phyloP scores from a whole-genome alignment of 30 jellyfish, hydroid and myxozoan genomes.

The Aurelia coerulea region DNA sequence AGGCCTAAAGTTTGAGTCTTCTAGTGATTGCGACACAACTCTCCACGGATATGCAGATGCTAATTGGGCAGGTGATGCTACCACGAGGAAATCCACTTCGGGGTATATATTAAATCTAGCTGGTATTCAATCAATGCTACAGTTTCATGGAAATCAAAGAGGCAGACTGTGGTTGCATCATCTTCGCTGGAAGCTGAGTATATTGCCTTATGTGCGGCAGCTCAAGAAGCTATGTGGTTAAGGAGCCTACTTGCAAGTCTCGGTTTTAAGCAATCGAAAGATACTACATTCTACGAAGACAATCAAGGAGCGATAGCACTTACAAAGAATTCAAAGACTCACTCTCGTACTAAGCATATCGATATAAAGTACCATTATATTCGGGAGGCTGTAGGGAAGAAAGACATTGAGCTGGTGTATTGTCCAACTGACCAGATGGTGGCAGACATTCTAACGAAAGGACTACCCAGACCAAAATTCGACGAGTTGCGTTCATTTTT shows the following conservation, averaged over 20 bases:
- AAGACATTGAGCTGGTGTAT: too few relatives aligned
- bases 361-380: too few relatives aligned
- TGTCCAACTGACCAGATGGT: too few relatives aligned
- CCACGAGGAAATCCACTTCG: background rate
- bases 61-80: slow-evolving; percentile 48
- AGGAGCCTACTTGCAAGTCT: background rate
- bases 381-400: too few relatives aligned
- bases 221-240: slow-evolving; percentile 61
- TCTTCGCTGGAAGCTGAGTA: slow-evolving; percentile 67
- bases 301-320: slow-evolving; percentile 59
- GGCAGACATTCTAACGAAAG: too few relatives aligned
- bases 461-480: too few relatives aligned
- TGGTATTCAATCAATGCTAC: background rate
- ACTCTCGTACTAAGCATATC: too few relatives aligned
- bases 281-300: background rate
- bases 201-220: slow-evolving; percentile 46
- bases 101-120: too few relatives aligned
- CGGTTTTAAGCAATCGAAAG: slow-evolving; percentile 11
- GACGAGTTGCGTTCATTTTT: too few relatives aligned
- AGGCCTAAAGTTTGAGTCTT: slow-evolving; percentile 4
- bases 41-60: slow-evolving; percentile 43
- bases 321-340: too few relatives aligned
- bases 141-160: slow-evolving; percentile 9
- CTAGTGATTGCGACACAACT: background rate
- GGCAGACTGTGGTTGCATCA: slow-evolving; percentile 25